A percentile compares a stretch with the other conserved stretches of the same genome.
Conservation (phyloP, 2,797 vertebrate species). For the Corythornis leucogaster region DNA sequence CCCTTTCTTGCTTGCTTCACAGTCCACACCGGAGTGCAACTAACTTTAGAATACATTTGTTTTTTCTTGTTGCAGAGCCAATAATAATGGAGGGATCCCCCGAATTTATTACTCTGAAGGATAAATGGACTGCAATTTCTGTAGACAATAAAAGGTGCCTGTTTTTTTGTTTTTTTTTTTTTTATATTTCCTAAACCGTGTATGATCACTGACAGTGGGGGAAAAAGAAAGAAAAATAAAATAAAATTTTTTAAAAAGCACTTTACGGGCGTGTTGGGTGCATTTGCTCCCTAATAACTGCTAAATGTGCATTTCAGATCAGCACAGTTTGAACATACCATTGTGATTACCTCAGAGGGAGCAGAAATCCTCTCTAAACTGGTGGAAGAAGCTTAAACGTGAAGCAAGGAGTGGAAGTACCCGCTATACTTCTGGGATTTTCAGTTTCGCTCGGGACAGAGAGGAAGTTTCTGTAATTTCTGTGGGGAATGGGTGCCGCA, state of each 20-base stretch:
- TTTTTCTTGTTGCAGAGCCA: slow-evolving; percentile 84
- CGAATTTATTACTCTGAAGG: slow-evolving; percentile 89
- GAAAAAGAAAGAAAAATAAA: not conserved
- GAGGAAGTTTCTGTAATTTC: slow-evolving; percentile 9
- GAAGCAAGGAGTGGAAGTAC: not conserved
- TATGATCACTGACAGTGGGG: not conserved
- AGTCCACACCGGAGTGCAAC: not conserved
- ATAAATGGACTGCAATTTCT: slow-evolving; percentile 94
- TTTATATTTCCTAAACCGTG: not conserved
- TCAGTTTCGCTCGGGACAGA: not conserved
- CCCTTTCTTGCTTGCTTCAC: not conserved
- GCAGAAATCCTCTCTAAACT: slow-evolving; percentile 86
- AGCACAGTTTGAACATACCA: slow-evolving; percentile 92
- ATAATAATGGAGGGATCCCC: slow-evolving; percentile 93
- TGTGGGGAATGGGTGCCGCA: not conserved
- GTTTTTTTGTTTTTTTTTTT: not conserved
- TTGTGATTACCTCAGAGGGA: slow-evolving; percentile 89
- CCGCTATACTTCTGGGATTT: not conserved
- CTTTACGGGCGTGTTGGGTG: not conserved
- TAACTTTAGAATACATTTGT: slow-evolving; percentile 34
- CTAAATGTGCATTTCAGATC: slow-evolving; percentile 81
- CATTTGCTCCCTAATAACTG: not conserved
- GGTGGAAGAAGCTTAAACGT: slow-evolving; percentile 67
- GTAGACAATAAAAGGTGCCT: slow-evolving; percentile 90
- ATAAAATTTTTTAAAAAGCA: not conserved